Percentiles rank a stretch among this genome's conserved stretches.
Evolutionary conservation across 2,888 invertebrate species (phyloP).

Genomic region (Gymnosoma rotundatum): DNA sequence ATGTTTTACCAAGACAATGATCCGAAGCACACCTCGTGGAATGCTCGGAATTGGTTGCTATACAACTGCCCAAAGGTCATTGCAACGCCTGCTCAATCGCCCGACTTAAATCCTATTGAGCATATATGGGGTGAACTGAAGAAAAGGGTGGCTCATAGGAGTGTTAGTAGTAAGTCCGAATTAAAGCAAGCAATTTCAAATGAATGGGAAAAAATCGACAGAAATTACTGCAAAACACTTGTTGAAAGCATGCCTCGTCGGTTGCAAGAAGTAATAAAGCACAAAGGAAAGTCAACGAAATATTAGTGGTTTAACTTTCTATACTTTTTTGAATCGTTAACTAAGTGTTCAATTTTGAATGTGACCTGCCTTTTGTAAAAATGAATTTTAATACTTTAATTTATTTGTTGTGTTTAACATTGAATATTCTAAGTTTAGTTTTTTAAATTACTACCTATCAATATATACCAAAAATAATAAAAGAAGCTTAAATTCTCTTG

Average conservation of each 20-base stretch:
- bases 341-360: too few species aligned
- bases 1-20: not conserved
- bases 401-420: too few species aligned
- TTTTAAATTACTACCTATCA: too few species aligned
- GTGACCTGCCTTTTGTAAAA: too few species aligned
- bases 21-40: not conserved
- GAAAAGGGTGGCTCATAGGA: not conserved
- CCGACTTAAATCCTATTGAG: not conserved
- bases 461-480: too few species aligned
- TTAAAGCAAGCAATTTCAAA: not conserved
- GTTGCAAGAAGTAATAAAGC: not conserved
- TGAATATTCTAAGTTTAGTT: too few species aligned
- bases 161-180: not conserved
- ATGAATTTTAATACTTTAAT: too few species aligned
- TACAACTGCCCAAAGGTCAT: too few species aligned
- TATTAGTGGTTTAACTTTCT: not conserved
- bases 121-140: not conserved
- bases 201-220: constrained; percentile 11
- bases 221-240: not conserved
- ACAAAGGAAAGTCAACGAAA: not conserved
- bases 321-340: not conserved
- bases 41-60: not conserved
- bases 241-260: constrained; percentile 1
- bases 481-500: too few species aligned
- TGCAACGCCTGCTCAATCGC: too few species aligned